Base-by-base conservation (phyloP, 2,888 invertebrate genomes). In the Apodemia duryi region DNA sequence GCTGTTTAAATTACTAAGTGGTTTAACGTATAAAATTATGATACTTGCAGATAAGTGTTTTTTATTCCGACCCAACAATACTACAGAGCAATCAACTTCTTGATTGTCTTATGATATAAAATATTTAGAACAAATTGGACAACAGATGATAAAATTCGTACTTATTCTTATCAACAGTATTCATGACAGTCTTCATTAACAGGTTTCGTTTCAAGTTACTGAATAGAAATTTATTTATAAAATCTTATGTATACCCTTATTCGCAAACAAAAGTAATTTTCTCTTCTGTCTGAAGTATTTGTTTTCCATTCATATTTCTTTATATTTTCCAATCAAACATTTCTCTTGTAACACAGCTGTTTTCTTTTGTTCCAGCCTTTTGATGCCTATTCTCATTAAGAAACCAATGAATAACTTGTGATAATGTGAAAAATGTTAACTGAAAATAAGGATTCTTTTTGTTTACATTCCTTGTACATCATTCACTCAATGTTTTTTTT, bases 381-480 rank as follows among this genome's bases (percentile, higher is more conserved):
- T 54, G 54, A 54, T 11, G 54, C 54, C 54, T 54, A 29, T 29
- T 54, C 54, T 54, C 54, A 54, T 54, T 54, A 54, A 54, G 29
- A 28, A 54, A 32, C 29, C 54, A 54, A 54, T 29, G 29, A 54
- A 29, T 29, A 54, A 54, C 54, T 29, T 54, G 28, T 28, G 29
- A 54, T 11, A 29, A 29, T 28, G 32, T 28, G 54, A 54, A 54
- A 49, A 49, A 49, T 49, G 49, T 49, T 49, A 21, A n/a, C n/a
- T 49, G 13, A 49, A 49, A 13, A 49, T 21, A n/a, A n/a, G 5
- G 49, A 49, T 49, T 6, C 6, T n/a, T 49, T 21, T n/a, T n/a
- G 6, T 46, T 13, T 49, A n/a, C 21, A 6, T 49, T 6, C 2
- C 1, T n/a, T n/a, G 7, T 49, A n/a, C n/a, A 6, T n/a, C n/a